Conservation (phyloP, 1,140 invertebrate species). For the Micrasema minimum region DNA sequence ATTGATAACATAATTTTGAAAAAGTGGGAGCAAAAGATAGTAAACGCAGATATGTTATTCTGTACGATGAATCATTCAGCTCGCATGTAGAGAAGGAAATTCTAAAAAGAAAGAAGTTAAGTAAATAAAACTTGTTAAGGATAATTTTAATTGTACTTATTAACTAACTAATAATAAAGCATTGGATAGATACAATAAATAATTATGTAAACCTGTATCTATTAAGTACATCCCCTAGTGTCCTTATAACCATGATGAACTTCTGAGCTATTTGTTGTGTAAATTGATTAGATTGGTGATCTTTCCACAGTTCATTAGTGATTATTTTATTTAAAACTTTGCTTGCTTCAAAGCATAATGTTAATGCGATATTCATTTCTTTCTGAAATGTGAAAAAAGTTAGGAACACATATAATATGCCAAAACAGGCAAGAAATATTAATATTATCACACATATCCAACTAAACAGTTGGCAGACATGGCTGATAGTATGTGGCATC, state of each 20-base stretch:
- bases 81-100: conserved; percentile 56
- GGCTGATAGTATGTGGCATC: no score
- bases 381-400: no score
- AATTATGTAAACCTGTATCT: conserved; percentile 61
- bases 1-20: conserved; percentile 54
- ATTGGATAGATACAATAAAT: background rate
- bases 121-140: conserved; percentile 30
- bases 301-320: conserved; percentile 27
- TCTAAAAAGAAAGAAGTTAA: conserved; percentile 56
- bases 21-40: conserved; percentile 54
- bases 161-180: background rate
- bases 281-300: conserved; percentile 33
- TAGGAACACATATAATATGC: no score
- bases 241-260: conserved; percentile 39
- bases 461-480: background rate
- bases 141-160: background rate
- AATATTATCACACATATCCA: background rate
- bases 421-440: conserved; percentile 7
- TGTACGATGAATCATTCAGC: conserved; percentile 51
- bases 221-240: conserved; percentile 60
- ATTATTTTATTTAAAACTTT: conserved; percentile 43
- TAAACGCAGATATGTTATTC: conserved; percentile 56
- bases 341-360: conserved; percentile 55
- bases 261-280: conserved; percentile 48
- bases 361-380: conserved; percentile 56